Conservation (phyloP, 2,113 vertebrate species). For the Rhynchopsitta pachyrhyncha region DNA sequence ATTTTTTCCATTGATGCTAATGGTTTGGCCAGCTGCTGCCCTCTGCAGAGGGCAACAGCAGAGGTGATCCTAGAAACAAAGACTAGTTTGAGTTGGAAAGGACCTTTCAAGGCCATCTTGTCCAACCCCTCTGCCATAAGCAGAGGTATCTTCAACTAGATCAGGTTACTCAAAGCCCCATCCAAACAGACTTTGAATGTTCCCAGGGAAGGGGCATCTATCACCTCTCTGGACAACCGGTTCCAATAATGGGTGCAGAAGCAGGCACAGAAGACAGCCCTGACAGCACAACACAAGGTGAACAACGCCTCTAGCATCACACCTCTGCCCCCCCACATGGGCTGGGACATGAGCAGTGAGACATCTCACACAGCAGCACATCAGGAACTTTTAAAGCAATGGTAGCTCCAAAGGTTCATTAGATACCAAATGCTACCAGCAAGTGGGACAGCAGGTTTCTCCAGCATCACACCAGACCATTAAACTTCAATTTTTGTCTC, state of each 20-base stretch:
- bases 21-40: background rate
- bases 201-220: background rate
- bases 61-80: background rate
- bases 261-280: background rate
- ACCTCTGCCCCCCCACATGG: fast-evolving
- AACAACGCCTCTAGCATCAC: fast-evolving
- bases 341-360: fast-evolving
- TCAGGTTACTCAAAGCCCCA: background rate
- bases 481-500: background rate
- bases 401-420: background rate
- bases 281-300: fast-evolving
- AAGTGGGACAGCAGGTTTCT: background rate
- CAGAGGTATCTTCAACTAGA: background rate
- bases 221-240: background rate
- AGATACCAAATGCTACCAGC: background rate
- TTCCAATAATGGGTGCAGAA: background rate
- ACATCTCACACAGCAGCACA: background rate
- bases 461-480: background rate
- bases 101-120: background rate
- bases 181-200: background rate
- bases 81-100: background rate
- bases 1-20: background rate
- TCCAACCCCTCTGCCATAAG: background rate
- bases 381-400: background rate
- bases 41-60: background rate